Evolutionary conservation across 2,888 invertebrate species (phyloP), one percentile per base, ranked within the genome.

Genomic region (Macaria notata): DNA sequence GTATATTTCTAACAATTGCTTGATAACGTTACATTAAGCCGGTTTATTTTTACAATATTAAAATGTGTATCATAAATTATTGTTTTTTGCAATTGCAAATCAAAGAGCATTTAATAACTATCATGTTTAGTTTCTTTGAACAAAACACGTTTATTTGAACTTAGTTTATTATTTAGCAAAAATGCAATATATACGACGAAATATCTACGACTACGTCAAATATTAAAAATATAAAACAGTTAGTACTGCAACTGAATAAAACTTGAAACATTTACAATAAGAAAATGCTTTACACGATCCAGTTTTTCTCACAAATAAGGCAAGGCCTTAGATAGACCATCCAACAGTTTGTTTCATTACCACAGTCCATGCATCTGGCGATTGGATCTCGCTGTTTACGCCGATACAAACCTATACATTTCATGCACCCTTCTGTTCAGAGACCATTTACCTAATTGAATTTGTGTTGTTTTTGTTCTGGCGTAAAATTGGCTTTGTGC

Each of bases 361-460:
- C 47, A 54, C 56, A 59, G 63, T 46, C 49, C 61, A 65, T 57
- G 63, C 82, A 83, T 86, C 82, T 84, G 83, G 71, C 72, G 81
- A 84, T 83, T 80, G 78, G 73, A 72, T 74, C 72, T 78, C 76
- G 72, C 64, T 83, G 77, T 85, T 84, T 85, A 84, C 72, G 69
- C 78, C 78, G 46, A 59, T 46, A 36, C 56, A 76, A 70, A 72
- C 63, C 74, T 69, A 83, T 83, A 86, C 87, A 87, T 84, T 81
- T 73, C 73, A 65, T 63, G 51, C 52, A 73, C 76, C 73, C 73
- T 78, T 75, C 76, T 79, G 79, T 77, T 79, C 76, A 74, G 78
- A 81, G 81, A 82, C 81, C 82, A 83, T 83, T 83, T 83, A 71
- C 81, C 83, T 89, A 88, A 89, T 88, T 88, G 87, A 88, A 88